Percentiles rank a stretch among this genome's conserved stretches.
phyloP scores from a whole-genome alignment of 1,140 invertebrate species.

The Asbolus verrucosus region DNA sequence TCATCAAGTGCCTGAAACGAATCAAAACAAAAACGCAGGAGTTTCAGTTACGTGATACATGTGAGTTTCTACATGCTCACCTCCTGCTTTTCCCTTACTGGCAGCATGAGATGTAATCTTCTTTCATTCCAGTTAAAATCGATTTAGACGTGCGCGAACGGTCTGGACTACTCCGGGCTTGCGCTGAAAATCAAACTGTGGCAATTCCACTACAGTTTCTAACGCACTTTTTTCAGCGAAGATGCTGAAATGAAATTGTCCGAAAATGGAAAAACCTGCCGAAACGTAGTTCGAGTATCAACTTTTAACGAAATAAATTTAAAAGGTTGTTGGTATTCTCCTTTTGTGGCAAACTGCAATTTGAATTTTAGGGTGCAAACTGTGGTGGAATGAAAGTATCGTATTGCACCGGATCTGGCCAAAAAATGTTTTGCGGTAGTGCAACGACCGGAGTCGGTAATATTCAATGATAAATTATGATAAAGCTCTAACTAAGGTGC shows the following conservation, averaged over 20 bases:
- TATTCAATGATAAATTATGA: background rate
- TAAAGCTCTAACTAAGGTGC: background rate
- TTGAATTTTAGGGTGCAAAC: background rate
- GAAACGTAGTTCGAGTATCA: background rate
- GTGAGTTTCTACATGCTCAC: conserved; percentile 2
- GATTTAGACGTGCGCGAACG: conserved; percentile 41
- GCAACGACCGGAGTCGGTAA: conserved; percentile 32
- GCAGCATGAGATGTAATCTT: conserved; percentile 24
- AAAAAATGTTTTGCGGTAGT: conserved; percentile 37
- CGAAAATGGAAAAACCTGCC: background rate
- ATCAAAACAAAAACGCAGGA: background rate
- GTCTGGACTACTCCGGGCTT: conserved; percentile 21
- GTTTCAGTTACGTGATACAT: background rate
- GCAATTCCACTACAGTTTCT: conserved; percentile 28
- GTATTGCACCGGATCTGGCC: conserved; percentile 23
- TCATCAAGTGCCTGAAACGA: background rate
- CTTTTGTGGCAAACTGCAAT: no score
- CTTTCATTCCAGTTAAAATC: conserved; percentile 29
- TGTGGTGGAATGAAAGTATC: conserved; percentile 1
- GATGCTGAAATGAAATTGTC: background rate
- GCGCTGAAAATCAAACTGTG: conserved; percentile 29
- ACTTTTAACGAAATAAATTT: no score
- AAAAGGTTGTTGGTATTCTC: no score
- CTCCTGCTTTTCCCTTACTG: background rate
- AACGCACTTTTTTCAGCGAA: conserved; percentile 10